phyloP scores from a whole-genome alignment of 2,797 vertebrate genomes.

The Erethizon dorsatum region DNA sequence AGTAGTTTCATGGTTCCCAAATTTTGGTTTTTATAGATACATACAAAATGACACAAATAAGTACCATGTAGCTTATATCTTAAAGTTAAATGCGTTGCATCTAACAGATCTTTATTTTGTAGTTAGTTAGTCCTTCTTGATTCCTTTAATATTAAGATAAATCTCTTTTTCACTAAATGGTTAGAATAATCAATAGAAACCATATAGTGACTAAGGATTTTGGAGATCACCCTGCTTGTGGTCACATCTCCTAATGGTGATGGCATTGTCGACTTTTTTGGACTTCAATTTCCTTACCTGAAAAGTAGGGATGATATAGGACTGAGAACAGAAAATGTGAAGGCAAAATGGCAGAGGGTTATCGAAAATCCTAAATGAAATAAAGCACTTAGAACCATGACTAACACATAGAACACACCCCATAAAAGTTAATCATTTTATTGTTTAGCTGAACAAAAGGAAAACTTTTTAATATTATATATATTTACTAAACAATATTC shows the following conservation, averaged over 20 bases:
- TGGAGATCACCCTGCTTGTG: neutral
- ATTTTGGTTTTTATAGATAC: neutral
- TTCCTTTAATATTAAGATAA: constrained; percentile 41
- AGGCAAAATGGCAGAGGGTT: neutral
- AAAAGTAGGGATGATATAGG: neutral
- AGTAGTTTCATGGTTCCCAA: neutral
- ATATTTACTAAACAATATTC: constrained; percentile 30
- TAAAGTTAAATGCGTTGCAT: neutral
- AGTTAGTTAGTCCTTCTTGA: constrained; percentile 25
- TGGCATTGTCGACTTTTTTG: neutral
- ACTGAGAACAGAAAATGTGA: neutral
- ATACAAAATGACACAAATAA: neutral
- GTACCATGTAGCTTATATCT: neutral
- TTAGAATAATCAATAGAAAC: neutral
- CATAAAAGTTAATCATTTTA: constrained; percentile 40
- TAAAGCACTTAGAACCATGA: neutral
- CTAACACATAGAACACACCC: neutral
- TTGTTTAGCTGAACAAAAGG: neutral
- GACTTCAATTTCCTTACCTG: neutral
- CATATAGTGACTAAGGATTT: neutral
- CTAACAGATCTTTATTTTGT: neutral
- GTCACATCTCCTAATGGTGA: neutral
- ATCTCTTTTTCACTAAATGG: neutral
- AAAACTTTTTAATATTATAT: neutral
- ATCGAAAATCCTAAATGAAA: constrained; percentile 52